Percentiles rank a stretch among this genome's conserved stretches.
These are phyloP conservation scores for Suricata suricatta DNA, from an alignment of 2,113 vertebrate species.

Conservation along the genomic window DNA sequence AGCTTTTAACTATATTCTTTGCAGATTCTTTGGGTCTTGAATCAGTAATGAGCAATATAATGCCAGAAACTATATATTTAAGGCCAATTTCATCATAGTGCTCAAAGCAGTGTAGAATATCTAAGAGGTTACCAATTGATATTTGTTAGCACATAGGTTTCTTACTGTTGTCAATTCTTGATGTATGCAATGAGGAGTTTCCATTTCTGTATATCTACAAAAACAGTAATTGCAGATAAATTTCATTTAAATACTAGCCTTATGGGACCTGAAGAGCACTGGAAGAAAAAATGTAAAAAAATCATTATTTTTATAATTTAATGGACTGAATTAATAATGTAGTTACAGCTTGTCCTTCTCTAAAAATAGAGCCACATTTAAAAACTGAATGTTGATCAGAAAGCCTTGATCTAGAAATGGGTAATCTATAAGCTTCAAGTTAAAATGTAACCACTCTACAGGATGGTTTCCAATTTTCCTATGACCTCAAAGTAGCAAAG, in stretches of 20 bases:
- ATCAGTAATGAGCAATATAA: neutral
- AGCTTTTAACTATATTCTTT: neutral
- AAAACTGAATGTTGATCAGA: neutral
- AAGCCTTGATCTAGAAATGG: neutral
- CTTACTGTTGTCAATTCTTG: slow-evolving; percentile 6
- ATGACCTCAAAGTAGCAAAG: slow-evolving; percentile 55
- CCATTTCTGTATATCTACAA: neutral
- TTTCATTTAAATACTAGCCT: slow-evolving; percentile 18
- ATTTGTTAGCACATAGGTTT: neutral
- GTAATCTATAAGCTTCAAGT: neutral
- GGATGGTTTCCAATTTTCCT: slow-evolving; percentile 25
- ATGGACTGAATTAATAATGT: slow-evolving; percentile 5
- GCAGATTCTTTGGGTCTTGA: neutral
- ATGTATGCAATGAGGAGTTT: neutral
- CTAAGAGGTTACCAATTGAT: neutral
- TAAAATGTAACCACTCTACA: slow-evolving; percentile 8
- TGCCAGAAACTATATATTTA: neutral
- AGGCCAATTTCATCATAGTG: neutral
- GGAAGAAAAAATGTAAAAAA: neutral
- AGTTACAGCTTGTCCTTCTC: neutral
- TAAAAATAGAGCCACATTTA: slow-evolving; percentile 16
- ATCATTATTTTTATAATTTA: neutral
- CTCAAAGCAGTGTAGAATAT: neutral
- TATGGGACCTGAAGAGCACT: neutral
- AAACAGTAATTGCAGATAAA: neutral